phyloP scores from a whole-genome alignment of 1,140 invertebrate species.

The Lepidurus couesii region DNA sequence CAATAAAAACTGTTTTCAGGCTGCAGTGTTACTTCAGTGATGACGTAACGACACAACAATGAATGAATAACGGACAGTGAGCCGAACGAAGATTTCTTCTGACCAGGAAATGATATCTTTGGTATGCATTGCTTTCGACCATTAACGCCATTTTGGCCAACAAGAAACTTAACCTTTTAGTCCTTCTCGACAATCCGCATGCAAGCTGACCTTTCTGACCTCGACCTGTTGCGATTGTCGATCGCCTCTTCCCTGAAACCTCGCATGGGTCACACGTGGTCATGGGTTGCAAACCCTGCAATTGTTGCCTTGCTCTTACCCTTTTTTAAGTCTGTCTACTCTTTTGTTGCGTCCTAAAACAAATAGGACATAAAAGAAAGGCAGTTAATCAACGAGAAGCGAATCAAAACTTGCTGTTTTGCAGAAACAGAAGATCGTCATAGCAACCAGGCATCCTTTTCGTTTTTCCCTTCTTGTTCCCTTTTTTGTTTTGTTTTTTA shows the following conservation, averaged over 20 bases:
- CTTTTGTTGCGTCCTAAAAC: background rate
- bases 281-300: background rate
- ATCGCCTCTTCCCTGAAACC: background rate
- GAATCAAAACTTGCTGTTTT: slow-evolving; percentile 20
- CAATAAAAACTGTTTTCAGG: too few species aligned
- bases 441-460: slow-evolving; percentile 4
- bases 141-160: too few species aligned
- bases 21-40: too few species aligned
- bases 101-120: too few species aligned
- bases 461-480: background rate
- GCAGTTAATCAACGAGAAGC: slow-evolving; percentile 8
- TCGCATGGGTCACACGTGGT: background rate
- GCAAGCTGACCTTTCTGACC: background rate
- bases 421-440: slow-evolving; percentile 19
- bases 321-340: background rate
- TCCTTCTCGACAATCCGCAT: background rate
- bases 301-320: too few species aligned
- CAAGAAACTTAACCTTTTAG: too few species aligned
- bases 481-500: background rate
- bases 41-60: too few species aligned
- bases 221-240: slow-evolving; percentile 1
- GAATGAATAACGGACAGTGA: too few species aligned
- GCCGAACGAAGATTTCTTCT: too few species aligned
- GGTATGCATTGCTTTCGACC: too few species aligned
- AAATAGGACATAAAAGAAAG: background rate